Conservation (phyloP, 1,140 invertebrate genomes). For the Eupristina koningsbergeri region DNA sequence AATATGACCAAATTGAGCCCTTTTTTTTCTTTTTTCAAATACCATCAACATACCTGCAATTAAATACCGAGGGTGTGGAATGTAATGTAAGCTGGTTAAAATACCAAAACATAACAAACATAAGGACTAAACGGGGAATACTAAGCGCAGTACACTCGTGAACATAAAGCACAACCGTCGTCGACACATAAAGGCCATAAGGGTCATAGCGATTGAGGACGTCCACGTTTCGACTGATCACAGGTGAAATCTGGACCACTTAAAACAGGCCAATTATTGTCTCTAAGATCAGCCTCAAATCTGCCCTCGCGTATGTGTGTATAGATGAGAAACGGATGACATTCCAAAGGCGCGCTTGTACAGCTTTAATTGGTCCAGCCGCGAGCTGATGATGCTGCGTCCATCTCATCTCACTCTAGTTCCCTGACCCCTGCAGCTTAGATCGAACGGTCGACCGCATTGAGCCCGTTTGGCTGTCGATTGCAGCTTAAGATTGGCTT, state of each 20-base stretch:
- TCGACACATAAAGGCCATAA: background rate
- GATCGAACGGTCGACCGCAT: conserved; percentile 5
- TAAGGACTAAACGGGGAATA: background rate
- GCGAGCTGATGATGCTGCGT: background rate
- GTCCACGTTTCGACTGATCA: background rate
- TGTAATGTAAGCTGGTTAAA: background rate
- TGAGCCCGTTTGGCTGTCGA: conserved; percentile 15
- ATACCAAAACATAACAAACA: background rate
- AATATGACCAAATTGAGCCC: background rate
- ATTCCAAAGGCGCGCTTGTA: background rate
- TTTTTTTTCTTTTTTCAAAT: background rate
- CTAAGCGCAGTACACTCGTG: background rate
- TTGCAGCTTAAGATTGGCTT: background rate
- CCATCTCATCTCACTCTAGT: background rate
- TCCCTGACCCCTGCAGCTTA: background rate
- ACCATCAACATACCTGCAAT: background rate
- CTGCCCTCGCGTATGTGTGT: background rate
- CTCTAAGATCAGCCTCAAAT: background rate
- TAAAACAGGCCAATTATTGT: conserved; percentile 10
- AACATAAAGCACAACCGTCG: too few relatives aligned
- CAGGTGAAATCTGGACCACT: background rate
- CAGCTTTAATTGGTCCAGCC: conserved; percentile 13
- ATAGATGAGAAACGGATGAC: background rate
- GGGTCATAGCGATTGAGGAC: background rate
- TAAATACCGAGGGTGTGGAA: background rate